These are phyloP conservation scores for Pachyseris speciosa DNA, from an alignment of 64 coral and sea anemone species.

Conservation along the genomic window DNA sequence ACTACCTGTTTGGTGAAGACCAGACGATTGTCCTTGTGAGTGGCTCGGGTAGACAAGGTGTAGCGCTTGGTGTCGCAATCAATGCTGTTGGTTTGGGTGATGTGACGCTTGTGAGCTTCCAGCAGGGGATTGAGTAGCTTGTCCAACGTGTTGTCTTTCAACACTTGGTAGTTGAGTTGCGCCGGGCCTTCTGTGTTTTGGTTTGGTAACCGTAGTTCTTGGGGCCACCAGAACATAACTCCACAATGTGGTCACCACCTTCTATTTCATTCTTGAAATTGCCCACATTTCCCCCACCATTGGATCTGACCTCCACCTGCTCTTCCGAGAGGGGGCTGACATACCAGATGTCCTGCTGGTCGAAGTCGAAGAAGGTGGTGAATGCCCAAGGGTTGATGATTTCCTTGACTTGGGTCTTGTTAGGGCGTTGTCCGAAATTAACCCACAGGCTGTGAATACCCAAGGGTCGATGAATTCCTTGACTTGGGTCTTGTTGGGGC, in stretches of 20 bases:
- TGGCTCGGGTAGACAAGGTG: background rate
- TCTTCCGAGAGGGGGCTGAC: background rate
- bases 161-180: background rate
- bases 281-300: too few species aligned
- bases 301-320: background rate
- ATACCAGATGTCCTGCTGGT: background rate
- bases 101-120: background rate
- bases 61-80: background rate
- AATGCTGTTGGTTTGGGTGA: constrained; percentile 7
- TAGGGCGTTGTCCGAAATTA: background rate
- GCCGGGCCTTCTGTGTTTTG: background rate
- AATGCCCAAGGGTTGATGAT: background rate
- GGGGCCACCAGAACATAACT: too few species aligned
- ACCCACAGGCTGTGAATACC: too few species aligned
- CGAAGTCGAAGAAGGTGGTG: background rate
- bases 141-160: background rate
- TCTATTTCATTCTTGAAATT: too few species aligned
- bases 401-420: background rate
- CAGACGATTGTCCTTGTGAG: constrained; percentile 1
- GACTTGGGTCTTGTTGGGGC: background rate
- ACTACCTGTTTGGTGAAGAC: background rate
- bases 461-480: background rate
- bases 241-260: too few species aligned
- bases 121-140: background rate
- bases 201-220: too few species aligned